Conservation (phyloP, 1,140 invertebrate genomes). For the Zaprionus taronus region DNA sequence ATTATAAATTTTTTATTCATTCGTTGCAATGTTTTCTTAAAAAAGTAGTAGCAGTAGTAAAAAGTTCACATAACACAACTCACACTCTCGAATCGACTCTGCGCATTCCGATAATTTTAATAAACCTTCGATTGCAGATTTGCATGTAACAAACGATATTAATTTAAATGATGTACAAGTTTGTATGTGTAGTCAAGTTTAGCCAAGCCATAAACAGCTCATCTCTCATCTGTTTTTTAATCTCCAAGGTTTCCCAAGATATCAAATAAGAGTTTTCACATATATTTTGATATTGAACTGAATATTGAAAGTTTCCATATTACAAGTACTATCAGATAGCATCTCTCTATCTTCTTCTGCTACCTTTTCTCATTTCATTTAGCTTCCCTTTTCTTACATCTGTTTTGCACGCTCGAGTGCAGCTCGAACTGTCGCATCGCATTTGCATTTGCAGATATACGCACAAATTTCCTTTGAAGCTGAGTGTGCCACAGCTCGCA, state of each 20-base stretch:
- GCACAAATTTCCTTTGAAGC: slow-evolving; percentile 13
- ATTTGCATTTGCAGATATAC: slow-evolving; percentile 65
- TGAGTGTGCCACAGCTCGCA: slow-evolving; percentile 16
- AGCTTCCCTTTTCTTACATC: slow-evolving; percentile 18
- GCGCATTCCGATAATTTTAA: no score
- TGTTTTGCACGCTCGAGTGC: slow-evolving; percentile 51
- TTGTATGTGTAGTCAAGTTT: no score
- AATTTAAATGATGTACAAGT: no score
- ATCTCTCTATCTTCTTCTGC: neutral
- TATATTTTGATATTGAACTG: neutral
- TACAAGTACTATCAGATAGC: neutral
- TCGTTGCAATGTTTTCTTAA: no score
- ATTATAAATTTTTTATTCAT: no score
- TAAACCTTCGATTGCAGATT: no score
- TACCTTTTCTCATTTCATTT: neutral
- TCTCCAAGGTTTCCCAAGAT: neutral
- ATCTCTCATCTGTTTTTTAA: no score
- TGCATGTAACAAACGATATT: no score
- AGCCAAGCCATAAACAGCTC: no score
- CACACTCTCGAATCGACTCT: no score
- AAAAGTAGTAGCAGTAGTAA: no score
- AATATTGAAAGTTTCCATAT: neutral
- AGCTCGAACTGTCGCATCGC: slow-evolving; percentile 56
- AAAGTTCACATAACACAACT: no score
- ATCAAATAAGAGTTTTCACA: neutral